Conservation (phyloP, 2,113 vertebrate genomes). For the Litocranius walleri region DNA sequence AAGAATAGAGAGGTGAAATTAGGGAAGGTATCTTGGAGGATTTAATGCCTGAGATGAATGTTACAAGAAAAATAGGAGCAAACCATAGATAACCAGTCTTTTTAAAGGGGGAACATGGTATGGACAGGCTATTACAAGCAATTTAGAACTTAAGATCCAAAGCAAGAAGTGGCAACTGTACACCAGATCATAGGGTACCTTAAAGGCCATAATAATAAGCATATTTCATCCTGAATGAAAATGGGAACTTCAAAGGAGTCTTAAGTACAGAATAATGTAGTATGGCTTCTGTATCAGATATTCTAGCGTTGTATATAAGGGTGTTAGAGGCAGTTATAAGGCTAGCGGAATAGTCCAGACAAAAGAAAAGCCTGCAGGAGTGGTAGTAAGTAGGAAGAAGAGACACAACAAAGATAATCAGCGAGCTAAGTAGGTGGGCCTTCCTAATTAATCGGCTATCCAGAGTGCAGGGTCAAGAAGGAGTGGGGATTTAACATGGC, state of each 20-base stretch:
- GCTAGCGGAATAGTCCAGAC: background rate
- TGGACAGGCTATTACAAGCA: background rate
- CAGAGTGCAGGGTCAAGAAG: background rate
- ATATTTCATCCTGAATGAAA: background rate
- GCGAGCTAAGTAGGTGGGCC: background rate
- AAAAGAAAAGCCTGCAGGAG: background rate
- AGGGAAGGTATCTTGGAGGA: background rate
- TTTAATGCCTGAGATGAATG: conserved; percentile 6
- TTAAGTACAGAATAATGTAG: background rate
- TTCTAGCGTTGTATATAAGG: background rate
- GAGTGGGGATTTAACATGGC: background rate
- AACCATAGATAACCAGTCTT: conserved; percentile 5
- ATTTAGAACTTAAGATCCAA: conserved; percentile 31
- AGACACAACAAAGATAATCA: conserved; percentile 14
- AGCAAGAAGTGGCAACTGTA: background rate
- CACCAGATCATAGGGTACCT: conserved; percentile 1
- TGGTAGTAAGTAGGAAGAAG: background rate
- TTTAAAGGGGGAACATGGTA: conserved; percentile 7
- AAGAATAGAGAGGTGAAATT: background rate
- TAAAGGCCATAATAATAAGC: background rate
- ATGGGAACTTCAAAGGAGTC: conserved; percentile 18
- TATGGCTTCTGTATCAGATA: background rate
- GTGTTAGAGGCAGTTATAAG: background rate
- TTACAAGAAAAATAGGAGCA: background rate
- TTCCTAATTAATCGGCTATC: conserved; percentile 8